Conservation (phyloP, 1,140 invertebrate genomes). For the Rhagoletis pomonella region DNA sequence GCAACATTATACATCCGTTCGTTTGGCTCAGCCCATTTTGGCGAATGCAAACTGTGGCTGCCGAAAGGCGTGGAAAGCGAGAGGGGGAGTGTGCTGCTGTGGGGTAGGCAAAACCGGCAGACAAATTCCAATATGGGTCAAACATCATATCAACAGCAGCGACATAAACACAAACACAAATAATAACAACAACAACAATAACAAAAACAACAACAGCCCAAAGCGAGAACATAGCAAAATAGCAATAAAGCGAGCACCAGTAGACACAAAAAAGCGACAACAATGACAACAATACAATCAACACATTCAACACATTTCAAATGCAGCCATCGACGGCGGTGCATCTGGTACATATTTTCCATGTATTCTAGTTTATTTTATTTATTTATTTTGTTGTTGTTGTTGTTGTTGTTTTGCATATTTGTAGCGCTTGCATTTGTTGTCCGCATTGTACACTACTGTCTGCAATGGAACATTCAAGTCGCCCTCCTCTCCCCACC, state of each 20-base stretch:
- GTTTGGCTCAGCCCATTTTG: neutral
- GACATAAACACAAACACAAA: conserved; percentile 54
- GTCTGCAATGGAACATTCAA: conserved; percentile 1
- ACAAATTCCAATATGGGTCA: conserved; percentile 73
- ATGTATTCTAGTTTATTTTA: neutral
- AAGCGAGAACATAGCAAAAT: neutral
- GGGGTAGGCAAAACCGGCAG: conserved; percentile 51
- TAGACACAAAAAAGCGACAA: conserved; percentile 55
- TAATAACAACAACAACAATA: neutral
- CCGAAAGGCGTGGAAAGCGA: neutral
- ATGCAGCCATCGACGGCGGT: conserved; percentile 15
- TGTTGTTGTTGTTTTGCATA: neutral
- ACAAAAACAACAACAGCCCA: neutral
- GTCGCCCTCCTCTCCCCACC: neutral
- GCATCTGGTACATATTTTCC: neutral
- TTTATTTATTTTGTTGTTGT: neutral
- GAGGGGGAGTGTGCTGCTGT: neutral
- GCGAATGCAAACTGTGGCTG: neutral
- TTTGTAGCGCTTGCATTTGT: neutral
- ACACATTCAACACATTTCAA: conserved; percentile 62
- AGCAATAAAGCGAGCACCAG: conserved; percentile 9
- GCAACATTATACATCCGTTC: neutral
- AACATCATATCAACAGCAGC: conserved; percentile 67
- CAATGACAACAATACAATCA: conserved; percentile 57
- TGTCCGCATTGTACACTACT: neutral